Conservation (phyloP, 2,797 vertebrate species). For the Halcyon badia region DNA sequence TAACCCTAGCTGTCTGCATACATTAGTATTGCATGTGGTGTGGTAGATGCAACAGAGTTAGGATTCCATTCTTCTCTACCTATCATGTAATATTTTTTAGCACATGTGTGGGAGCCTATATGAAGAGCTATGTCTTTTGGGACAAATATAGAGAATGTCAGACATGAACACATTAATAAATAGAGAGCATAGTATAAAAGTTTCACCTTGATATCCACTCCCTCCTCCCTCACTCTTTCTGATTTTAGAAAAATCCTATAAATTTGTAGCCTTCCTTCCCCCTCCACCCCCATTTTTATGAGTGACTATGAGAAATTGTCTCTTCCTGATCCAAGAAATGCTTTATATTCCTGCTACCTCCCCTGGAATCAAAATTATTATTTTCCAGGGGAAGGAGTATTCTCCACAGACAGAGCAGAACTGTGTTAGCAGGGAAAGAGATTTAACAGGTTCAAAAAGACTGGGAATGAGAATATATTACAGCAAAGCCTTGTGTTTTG, state of each 20-base stretch:
- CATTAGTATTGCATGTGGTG: neutral
- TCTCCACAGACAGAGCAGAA: neutral
- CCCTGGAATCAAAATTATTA: neutral
- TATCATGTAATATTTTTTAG: neutral
- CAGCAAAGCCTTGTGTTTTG: neutral
- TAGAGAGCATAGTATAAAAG: neutral
- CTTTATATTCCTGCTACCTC: neutral
- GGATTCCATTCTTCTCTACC: neutral
- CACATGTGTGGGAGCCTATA: neutral
- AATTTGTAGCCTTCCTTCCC: neutral
- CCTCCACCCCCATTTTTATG: neutral
- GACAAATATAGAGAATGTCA: neutral
- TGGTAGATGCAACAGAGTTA: neutral
- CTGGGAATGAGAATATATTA: neutral
- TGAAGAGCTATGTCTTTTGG: neutral
- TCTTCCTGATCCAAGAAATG: neutral
- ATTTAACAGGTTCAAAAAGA: neutral
- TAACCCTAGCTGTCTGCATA: neutral
- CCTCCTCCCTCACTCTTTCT: neutral
- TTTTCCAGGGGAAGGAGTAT: neutral
- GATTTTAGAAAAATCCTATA: neutral
- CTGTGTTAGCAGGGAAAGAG: neutral
- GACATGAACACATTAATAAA: neutral
- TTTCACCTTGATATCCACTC: neutral
- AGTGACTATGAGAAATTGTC: neutral